A percentile compares a stretch with the other conserved stretches of the same genome.
Evolutionary conservation across 1,140 invertebrate species (phyloP).

Genomic region (Radopholus similis): DNA sequence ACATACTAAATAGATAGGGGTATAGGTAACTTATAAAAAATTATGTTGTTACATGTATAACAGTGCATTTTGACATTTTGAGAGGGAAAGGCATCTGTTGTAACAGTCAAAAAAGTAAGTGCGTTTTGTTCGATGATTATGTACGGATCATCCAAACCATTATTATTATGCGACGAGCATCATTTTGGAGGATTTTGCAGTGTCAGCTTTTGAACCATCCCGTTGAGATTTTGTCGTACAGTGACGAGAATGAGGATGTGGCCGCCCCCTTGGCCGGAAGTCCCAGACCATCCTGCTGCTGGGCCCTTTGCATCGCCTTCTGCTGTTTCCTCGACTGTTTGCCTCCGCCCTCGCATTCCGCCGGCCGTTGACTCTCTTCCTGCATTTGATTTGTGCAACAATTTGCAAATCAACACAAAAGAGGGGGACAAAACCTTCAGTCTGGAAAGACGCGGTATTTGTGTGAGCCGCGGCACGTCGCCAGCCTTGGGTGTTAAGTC

Average conservation of each 20-base stretch:
- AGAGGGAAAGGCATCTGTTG: no score
- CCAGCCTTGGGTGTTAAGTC: conserved; percentile 21
- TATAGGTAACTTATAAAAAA: no score
- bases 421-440: conserved; percentile 18
- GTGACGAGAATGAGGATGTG: conserved; percentile 24
- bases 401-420: no score
- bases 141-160: no score
- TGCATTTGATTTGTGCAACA: no score
- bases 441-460: conserved; percentile 33
- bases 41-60: no score
- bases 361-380: conserved; percentile 2
- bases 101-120: no score
- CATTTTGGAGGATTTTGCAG: no score
- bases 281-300: background rate
- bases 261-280: background rate
- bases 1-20: no score
- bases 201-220: conserved; percentile 25
- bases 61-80: no score
- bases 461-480: conserved; percentile 26
- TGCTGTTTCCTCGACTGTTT: conserved; percentile 1
- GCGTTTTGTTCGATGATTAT: no score
- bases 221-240: conserved; percentile 29
- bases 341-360: background rate
- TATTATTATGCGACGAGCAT: no score
- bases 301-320: background rate